A percentile compares a stretch with the other conserved stretches of the same genome.
phyloP scores from a whole-genome alignment of 1,140 invertebrate species.

The Nephotettix cincticeps region DNA sequence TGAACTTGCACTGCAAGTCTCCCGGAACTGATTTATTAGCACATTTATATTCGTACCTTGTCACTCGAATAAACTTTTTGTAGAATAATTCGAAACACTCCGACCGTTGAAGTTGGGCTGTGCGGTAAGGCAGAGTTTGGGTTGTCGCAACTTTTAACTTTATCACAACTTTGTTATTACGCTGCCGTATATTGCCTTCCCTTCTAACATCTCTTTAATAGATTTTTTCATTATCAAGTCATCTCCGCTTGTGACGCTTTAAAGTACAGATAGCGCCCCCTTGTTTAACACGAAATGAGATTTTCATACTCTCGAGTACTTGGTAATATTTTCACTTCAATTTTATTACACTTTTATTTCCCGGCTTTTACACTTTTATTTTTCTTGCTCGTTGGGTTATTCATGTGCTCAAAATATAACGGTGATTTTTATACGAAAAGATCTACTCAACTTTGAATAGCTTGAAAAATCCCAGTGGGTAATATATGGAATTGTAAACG shows the following conservation, averaged over 20 bases:
- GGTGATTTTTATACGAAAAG: no score
- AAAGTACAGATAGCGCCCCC: neutral
- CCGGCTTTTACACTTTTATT: slow-evolving; percentile 43
- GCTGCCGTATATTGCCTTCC: neutral
- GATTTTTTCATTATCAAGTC: neutral
- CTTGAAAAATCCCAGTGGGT: no score
- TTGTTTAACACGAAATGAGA: slow-evolving; percentile 1
- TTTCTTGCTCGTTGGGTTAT: neutral
- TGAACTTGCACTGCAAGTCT: neutral
- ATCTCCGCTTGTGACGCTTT: neutral
- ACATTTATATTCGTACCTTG: slow-evolving; percentile 10
- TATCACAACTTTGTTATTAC: slow-evolving; percentile 21
- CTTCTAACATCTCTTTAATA: slow-evolving; percentile 4
- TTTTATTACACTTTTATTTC: slow-evolving; percentile 1
- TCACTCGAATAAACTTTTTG: neutral
- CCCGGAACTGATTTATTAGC: slow-evolving; percentile 1
- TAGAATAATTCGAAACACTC: neutral
- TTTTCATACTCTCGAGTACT: neutral
- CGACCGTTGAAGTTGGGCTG: neutral
- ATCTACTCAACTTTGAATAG: no score
- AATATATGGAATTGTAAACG: no score
- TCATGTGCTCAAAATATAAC: no score
- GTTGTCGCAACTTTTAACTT: slow-evolving; percentile 5
- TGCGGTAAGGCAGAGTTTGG: slow-evolving; percentile 2
- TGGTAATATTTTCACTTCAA: neutral